Evolutionary conservation across 2,888 invertebrate genomes (phyloP), one percentile per base, ranked within the genome.

Genomic region (Plagodis pulveraria): DNA sequence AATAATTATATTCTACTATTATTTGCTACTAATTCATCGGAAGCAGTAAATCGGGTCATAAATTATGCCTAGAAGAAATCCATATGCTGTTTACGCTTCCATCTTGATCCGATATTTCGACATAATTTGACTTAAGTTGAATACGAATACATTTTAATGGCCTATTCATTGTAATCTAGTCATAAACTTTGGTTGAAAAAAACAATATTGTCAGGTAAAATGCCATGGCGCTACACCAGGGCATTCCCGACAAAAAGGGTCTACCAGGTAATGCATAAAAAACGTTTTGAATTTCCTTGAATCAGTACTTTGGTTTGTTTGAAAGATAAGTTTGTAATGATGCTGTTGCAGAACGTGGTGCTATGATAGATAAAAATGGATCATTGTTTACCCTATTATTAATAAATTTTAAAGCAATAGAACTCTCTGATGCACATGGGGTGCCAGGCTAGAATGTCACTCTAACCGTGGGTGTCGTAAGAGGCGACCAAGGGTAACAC

Each of bases 201-300:
- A 58, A 51, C 41, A 61, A n/a, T 54, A 50, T 36, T n/a, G 43
- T 6, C 77, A 78, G 78, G 78, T 80, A 78, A 42, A 43, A 50
- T 38, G 54, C 50, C 56, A 56, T 70, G 74, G 73, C 75, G 73
- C 74, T 70, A 56, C 56, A 10, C 53, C 44, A 51, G 78, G 76
- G 73, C 68, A 71, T 73, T 73, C 79, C 79, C 72, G 22, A 70
- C 65, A 79, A 81, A 82, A 81, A 77, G 63, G 76, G 76, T 80
- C 79, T 80, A 50, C 44, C 74, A 76, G 74, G 76, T 74, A 78
- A 36, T n/a, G 11, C 33, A 32, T 0, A 22, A 48, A 54, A 34
- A 6, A 40, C 40, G 34, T 6, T 6, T 5, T 4, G 22, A 33
- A 8, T 50, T 22, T 41, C 38, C 41, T 7, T 5, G 50, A 41